phyloP scores from a whole-genome alignment of 1,140 invertebrate genomes.

The Littorina saxatilis region DNA sequence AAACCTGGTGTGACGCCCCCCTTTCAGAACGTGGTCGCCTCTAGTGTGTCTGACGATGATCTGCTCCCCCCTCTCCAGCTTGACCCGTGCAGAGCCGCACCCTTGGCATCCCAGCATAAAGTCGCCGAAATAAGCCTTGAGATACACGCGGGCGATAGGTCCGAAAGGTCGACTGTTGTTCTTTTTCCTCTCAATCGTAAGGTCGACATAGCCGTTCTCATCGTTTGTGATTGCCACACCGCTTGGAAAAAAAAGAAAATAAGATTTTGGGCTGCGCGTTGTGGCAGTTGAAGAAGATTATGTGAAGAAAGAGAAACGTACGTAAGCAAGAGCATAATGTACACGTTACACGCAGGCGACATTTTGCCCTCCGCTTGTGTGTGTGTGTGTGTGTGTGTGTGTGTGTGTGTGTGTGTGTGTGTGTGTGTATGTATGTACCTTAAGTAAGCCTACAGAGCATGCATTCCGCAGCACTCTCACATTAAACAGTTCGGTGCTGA shows the following conservation, averaged over 20 bases:
- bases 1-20: not conserved
- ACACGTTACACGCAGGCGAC: no score
- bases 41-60: not conserved
- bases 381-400: no score
- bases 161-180: not conserved
- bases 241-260: not conserved
- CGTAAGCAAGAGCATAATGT: no score
- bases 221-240: not conserved
- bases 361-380: no score
- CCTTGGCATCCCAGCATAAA: conserved; percentile 10
- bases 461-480: no score
- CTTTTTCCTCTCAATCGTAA: not conserved
- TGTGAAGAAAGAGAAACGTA: no score
- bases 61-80: conserved; percentile 7
- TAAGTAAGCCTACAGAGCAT: no score
- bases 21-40: not conserved
- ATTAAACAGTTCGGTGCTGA: no score
- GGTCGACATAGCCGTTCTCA: not conserved
- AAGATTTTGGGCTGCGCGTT: no score
- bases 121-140: not conserved
- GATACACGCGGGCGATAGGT: not conserved
- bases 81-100: not conserved
- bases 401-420: no score
- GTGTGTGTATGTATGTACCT: no score
- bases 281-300: no score